These are phyloP conservation scores for Silurus glanis DNA, from an alignment of 2,113 vertebrate species.

Conservation along the genomic window DNA sequence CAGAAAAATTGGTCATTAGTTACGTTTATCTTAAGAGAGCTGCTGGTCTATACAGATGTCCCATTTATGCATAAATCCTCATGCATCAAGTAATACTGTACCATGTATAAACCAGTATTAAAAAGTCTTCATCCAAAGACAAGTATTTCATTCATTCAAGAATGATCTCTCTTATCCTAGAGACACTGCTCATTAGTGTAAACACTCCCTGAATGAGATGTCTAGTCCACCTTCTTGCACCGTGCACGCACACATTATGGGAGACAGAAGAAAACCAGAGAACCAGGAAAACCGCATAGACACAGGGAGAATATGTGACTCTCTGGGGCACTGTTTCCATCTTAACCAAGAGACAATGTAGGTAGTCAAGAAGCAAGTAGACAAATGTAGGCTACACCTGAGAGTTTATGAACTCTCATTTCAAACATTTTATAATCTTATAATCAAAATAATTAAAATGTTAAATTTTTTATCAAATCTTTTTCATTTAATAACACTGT, in stretches of 20 bases:
- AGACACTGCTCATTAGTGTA: neutral
- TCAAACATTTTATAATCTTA: neutral
- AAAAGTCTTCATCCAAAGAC: neutral
- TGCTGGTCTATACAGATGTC: neutral
- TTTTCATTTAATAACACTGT: neutral
- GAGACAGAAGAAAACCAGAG: neutral
- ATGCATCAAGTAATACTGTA: neutral
- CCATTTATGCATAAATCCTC: neutral
- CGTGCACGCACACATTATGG: neutral
- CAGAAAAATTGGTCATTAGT: neutral
- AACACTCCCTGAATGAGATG: neutral
- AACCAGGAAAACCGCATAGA: neutral
- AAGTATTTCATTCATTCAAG: neutral
- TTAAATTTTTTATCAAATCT: too few relatives aligned
- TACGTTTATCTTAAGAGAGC: neutral
- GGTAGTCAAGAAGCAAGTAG: neutral
- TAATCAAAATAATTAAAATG: too few relatives aligned
- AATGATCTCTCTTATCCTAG: too few relatives aligned
- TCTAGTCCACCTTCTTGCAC: neutral
- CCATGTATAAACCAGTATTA: too few relatives aligned
- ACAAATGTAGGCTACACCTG: neutral
- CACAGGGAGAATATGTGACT: neutral
- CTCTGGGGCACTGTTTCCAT: neutral
- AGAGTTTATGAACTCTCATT: neutral
- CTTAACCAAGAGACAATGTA: conserved; percentile 1